phyloP scores from a whole-genome alignment of 2,113 vertebrate genomes.

The Sarotherodon lohbergeri region DNA sequence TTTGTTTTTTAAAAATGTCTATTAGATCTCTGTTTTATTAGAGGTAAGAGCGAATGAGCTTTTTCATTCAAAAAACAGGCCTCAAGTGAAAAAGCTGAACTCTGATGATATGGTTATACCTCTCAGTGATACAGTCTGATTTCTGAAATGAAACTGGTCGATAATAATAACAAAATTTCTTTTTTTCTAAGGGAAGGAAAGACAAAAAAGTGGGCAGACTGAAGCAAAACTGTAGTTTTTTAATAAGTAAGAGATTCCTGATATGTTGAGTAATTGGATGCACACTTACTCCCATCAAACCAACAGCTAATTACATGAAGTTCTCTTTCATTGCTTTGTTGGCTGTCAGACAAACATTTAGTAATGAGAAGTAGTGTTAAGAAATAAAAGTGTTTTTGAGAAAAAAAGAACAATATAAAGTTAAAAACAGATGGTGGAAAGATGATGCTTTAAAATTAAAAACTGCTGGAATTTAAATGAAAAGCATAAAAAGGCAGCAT shows the following conservation, averaged over 20 bases:
- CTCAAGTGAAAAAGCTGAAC: background rate
- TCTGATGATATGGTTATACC: background rate
- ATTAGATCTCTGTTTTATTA: background rate
- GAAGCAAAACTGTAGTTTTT: background rate
- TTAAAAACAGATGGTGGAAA: background rate
- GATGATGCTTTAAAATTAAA: background rate
- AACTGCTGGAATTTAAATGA: background rate
- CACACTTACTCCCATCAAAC: background rate
- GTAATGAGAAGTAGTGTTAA: background rate
- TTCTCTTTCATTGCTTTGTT: background rate
- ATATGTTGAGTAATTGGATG: background rate
- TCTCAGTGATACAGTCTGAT: background rate
- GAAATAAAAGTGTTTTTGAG: background rate
- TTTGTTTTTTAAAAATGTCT: background rate
- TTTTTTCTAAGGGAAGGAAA: background rate
- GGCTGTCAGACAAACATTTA: background rate
- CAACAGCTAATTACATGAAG: background rate
- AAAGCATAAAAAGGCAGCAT: background rate
- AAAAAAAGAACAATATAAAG: background rate
- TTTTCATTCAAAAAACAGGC: background rate
- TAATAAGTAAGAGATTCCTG: background rate
- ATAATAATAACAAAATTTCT: background rate
- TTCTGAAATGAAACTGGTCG: background rate
- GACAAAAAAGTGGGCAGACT: background rate
- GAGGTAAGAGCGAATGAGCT: background rate